Conservation (phyloP, 1,140 invertebrate genomes). For the Saccostrea cuccullata region DNA sequence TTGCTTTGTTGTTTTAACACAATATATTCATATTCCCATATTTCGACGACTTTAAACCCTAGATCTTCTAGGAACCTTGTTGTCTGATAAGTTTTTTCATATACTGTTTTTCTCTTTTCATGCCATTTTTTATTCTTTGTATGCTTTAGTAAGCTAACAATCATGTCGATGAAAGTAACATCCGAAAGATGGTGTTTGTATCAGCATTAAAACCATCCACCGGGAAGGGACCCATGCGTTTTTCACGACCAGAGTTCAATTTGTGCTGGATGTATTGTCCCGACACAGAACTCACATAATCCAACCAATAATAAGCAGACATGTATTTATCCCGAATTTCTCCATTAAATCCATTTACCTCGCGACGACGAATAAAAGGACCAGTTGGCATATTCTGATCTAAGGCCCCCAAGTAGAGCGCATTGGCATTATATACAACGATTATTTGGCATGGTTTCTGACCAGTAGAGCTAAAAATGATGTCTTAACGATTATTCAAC, state of each 20-base stretch:
- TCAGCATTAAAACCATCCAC: conserved; percentile 22
- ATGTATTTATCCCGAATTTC: no score
- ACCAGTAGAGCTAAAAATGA: no score
- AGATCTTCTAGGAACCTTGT: not conserved
- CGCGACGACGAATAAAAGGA: no score
- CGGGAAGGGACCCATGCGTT: conserved; percentile 9
- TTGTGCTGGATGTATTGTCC: not conserved
- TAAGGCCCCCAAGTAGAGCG: conserved; percentile 43
- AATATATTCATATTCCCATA: conserved; percentile 44
- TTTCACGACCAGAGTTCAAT: not conserved
- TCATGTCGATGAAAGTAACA: conserved; percentile 40
- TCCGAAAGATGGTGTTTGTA: not conserved
- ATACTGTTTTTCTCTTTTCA: not conserved
- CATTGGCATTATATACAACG: conserved; percentile 54
- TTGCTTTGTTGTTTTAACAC: not conserved
- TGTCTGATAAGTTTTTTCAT: conserved; percentile 4
- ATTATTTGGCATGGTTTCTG: conserved; percentile 11
- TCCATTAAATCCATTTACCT: no score
- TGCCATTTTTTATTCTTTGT: not conserved
- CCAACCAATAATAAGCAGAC: no score
- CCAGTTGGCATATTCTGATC: no score
- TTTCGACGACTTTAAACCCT: not conserved
- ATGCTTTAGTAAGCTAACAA: not conserved
- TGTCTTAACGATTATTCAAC: no score
- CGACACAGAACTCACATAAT: not conserved